A percentile compares a stretch with the other conserved stretches of the same genome.
Evolutionary conservation across 2,888 invertebrate species (phyloP).

Genomic region (Cyaniris semiargus): DNA sequence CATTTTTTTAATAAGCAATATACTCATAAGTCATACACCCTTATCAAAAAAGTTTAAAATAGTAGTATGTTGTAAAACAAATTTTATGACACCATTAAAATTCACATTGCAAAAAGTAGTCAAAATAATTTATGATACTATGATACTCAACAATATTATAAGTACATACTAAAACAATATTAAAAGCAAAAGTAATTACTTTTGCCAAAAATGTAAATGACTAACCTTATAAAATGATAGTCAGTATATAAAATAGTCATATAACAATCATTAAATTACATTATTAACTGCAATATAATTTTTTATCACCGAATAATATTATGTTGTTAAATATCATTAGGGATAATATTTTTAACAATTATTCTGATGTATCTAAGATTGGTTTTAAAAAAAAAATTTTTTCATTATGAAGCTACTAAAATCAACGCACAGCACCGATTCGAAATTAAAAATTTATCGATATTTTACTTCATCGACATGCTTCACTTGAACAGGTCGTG

Average conservation of each 20-base stretch:
- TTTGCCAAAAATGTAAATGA: slow-evolving; percentile 6
- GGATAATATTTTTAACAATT: neutral
- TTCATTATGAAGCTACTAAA: neutral
- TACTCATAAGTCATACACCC: neutral
- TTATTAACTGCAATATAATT: neutral
- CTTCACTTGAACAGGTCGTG: slow-evolving; percentile 63
- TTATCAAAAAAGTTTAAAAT: slow-evolving; percentile 8
- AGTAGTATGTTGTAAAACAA: slow-evolving; percentile 1
- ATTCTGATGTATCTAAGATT: neutral
- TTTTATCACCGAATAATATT: neutral
- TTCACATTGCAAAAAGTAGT: slow-evolving; percentile 8
- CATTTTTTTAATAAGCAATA: neutral
- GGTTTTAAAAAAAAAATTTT: no score
- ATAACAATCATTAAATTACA: slow-evolving; percentile 15
- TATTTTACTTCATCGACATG: slow-evolving; percentile 32
- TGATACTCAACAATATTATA: neutral
- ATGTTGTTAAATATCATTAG: neutral
- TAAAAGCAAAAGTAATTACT: slow-evolving; percentile 10
- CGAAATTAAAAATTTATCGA: slow-evolving; percentile 32
- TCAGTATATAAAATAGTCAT: neutral
- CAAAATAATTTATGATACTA: slow-evolving; percentile 19
- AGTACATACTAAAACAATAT: slow-evolving; percentile 14
- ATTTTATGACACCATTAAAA: slow-evolving; percentile 24
- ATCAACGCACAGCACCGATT: slow-evolving; percentile 17
- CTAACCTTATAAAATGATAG: slow-evolving; percentile 9